Evolutionary conservation across 2,113 vertebrate species (phyloP).

Genomic region (Oncorhynchus mykiss): DNA sequence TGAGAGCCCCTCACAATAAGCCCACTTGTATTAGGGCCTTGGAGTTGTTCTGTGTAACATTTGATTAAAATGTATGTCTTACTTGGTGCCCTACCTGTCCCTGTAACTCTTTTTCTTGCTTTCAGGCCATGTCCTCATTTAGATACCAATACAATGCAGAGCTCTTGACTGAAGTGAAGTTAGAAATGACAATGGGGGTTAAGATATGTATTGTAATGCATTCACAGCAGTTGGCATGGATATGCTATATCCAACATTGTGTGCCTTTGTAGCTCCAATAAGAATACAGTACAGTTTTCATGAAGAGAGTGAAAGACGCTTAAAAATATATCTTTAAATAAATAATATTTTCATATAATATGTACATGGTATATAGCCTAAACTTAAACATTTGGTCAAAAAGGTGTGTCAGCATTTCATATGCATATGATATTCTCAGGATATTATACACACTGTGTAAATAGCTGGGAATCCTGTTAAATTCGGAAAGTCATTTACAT

Average conservation of each 20-base stretch:
- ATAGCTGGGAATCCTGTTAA: conserved; percentile 30
- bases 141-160: conserved; percentile 65
- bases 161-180: conserved; percentile 54
- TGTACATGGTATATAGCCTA: not conserved
- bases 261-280: not conserved
- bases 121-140: conserved; percentile 70
- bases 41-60: conserved; percentile 67
- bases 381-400: not conserved
- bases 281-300: not conserved
- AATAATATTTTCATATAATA: not conserved
- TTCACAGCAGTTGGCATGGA: conserved; percentile 28
- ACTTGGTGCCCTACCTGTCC: conserved; percentile 70
- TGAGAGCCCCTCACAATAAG: conserved; percentile 67
- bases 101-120: conserved; percentile 62
- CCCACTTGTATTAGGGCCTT: conserved; percentile 69
- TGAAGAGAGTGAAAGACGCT: not conserved
- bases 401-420: conserved; percentile 9
- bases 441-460: conserved; percentile 22
- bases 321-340: not conserved
- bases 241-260: conserved; percentile 4
- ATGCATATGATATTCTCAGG: conserved; percentile 12
- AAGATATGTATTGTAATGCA: not conserved
- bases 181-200: conserved; percentile 1
- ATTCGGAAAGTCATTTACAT: conserved; percentile 54
- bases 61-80: conserved; percentile 77